These are phyloP conservation scores for Ctenopoma multispine DNA, from an alignment of 2,797 vertebrate species.

Conservation along the genomic window DNA sequence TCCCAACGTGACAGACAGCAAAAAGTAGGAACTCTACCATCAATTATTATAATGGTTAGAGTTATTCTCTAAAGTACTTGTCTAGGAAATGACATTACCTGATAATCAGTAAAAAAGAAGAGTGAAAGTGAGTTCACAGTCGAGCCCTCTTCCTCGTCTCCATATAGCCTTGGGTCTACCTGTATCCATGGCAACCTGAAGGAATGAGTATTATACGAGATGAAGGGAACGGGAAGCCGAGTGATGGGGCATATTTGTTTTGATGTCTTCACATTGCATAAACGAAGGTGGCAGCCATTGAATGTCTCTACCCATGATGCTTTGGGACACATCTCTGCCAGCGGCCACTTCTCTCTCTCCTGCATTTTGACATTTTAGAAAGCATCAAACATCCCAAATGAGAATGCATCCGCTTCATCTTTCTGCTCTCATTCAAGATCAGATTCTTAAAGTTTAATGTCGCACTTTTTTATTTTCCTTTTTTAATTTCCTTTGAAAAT, in stretches of 20 bases:
- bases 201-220: conserved; percentile 36
- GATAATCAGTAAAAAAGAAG: conserved; percentile 23
- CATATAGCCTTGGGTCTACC: conserved; percentile 32
- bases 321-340: conserved; percentile 27
- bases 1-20: conserved; percentile 21
- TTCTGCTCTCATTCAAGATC: conserved; percentile 13
- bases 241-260: conserved; percentile 55
- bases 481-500: conserved; percentile 18
- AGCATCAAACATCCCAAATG: conserved; percentile 23
- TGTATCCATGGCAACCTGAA: conserved; percentile 74
- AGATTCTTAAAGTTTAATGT: conserved; percentile 22
- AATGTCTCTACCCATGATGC: conserved; percentile 53
- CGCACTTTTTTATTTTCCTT: neutral
- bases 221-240: conserved; percentile 32
- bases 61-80: conserved; percentile 20
- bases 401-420: conserved; percentile 29
- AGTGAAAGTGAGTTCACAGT: conserved; percentile 23
- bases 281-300: conserved; percentile 40
- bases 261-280: conserved; percentile 45
- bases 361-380: conserved; percentile 50
- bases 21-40: conserved; percentile 27
- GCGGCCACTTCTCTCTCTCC: conserved; percentile 24
- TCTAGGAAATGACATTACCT: conserved; percentile 23
- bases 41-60: conserved; percentile 41
- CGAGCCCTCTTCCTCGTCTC: neutral